Evolutionary conservation across 2,888 invertebrate genomes (phyloP).

Genomic region (Parnassius mnemosyne): DNA sequence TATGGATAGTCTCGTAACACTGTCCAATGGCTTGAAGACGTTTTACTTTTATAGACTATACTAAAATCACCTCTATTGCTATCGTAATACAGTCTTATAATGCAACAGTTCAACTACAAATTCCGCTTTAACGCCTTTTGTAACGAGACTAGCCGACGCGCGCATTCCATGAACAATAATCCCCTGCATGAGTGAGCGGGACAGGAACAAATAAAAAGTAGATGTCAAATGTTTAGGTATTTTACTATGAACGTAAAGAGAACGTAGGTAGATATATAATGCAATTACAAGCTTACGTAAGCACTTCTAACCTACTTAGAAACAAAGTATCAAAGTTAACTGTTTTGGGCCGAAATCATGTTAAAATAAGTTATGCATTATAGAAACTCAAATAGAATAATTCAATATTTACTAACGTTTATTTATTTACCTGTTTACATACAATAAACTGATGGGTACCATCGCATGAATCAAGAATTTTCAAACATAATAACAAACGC

Average conservation of each 20-base stretch:
- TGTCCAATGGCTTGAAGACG: slow-evolving; percentile 39
- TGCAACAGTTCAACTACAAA: slow-evolving; percentile 35
- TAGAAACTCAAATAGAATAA: no score
- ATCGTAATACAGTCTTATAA: slow-evolving; percentile 32
- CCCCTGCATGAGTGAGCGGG: slow-evolving; percentile 66
- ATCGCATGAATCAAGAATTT: no score
- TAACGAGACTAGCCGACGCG: slow-evolving; percentile 77
- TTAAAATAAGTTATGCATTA: no score
- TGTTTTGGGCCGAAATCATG: no score
- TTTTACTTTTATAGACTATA: slow-evolving; percentile 22
- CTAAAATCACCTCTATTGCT: slow-evolving; percentile 48
- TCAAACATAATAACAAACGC: no score
- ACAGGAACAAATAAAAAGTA: slow-evolving; percentile 70
- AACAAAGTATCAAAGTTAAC: background rate
- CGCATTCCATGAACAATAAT: slow-evolving; percentile 77
- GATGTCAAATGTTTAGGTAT: slow-evolving; percentile 79
- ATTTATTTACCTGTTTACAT: no score
- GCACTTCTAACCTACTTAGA: slow-evolving; percentile 68
- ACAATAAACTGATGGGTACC: no score
- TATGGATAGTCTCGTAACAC: slow-evolving; percentile 68
- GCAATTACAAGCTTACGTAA: slow-evolving; percentile 74
- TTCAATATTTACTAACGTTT: no score
- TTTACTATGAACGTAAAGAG: slow-evolving; percentile 70
- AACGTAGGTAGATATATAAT: slow-evolving; percentile 73
- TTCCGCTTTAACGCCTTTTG: slow-evolving; percentile 47